A percentile compares a stretch with the other conserved stretches of the same genome.
These are phyloP conservation scores for Alca torda DNA, from an alignment of 2,797 vertebrate species.

Conservation along the genomic window DNA sequence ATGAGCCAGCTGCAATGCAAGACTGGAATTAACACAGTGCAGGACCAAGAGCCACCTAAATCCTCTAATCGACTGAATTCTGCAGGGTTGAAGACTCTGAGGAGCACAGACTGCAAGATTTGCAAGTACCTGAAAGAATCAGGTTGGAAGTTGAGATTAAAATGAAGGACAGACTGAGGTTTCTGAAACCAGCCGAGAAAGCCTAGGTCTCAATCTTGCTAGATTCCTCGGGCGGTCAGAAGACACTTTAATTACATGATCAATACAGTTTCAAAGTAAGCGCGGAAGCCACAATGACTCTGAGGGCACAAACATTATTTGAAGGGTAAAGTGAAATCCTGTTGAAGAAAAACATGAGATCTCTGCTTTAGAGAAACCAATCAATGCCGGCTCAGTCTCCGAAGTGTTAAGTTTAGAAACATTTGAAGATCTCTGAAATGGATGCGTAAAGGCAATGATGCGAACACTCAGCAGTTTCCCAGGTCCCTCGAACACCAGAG, in stretches of 20 bases:
- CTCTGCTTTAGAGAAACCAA: constrained; percentile 7
- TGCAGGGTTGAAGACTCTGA: neutral
- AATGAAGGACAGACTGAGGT: constrained; percentile 21
- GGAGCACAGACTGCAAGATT: neutral
- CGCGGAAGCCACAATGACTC: constrained; percentile 41
- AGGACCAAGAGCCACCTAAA: neutral
- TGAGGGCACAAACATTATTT: constrained; percentile 44
- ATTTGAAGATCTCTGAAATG: constrained; percentile 33
- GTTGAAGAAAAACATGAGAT: constrained; percentile 4
- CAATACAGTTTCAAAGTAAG: constrained; percentile 57
- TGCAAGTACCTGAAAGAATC: neutral
- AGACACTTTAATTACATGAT: constrained; percentile 63
- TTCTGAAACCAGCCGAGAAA: constrained; percentile 17
- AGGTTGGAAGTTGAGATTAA: neutral
- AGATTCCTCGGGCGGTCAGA: constrained; percentile 14
- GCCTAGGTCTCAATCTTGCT: constrained; percentile 1
- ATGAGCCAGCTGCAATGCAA: neutral
- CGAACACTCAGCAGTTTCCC: constrained; percentile 51
- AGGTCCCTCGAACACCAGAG: neutral
- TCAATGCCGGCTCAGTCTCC: constrained; percentile 41
- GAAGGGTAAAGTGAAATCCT: constrained; percentile 29
- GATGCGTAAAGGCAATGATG: constrained; percentile 44
- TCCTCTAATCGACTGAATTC: neutral
- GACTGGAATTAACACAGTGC: neutral
- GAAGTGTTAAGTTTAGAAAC: constrained; percentile 58